These are phyloP conservation scores for Aurelia aurita complex sp. Pacific DNA, from an alignment of 30 jellyfish, hydroid and myxozoan genomes.

Conservation along the genomic window DNA sequence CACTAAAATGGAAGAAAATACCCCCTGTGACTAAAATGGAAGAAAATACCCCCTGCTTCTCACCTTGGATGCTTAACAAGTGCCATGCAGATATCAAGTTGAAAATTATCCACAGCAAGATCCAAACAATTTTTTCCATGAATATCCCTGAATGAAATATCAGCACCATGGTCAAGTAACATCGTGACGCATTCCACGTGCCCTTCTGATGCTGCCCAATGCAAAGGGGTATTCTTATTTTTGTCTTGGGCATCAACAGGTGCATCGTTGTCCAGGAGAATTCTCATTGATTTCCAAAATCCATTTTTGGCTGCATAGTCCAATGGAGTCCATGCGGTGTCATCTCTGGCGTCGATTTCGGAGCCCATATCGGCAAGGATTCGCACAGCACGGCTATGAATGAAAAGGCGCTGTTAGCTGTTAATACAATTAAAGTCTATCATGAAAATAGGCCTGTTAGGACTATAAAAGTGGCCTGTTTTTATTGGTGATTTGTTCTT, in stretches of 20 bases:
- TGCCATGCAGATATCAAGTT: constrained; percentile 93
- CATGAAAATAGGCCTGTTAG: too few species aligned
- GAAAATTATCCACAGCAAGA: constrained; percentile 83
- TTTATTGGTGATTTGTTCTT: too few species aligned
- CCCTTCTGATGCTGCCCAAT: constrained; percentile 92
- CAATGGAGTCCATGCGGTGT: constrained; percentile 94
- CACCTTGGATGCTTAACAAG: constrained; percentile 89
- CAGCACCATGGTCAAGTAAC: constrained; percentile 88
- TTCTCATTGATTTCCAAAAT: constrained; percentile 57
- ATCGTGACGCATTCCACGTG: constrained; percentile 80
- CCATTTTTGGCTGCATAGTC: constrained; percentile 96
- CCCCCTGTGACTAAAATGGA: too few species aligned
- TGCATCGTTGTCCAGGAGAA: constrained; percentile 89
- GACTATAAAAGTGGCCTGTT: too few species aligned
- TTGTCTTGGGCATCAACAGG: constrained; percentile 93
- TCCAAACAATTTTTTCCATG: constrained; percentile 91
- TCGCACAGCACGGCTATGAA: too few species aligned
- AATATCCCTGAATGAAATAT: constrained; percentile 56
- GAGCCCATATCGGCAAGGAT: constrained; percentile 92
- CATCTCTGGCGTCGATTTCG: constrained; percentile 94
- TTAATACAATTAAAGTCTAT: too few species aligned
- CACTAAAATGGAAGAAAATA: too few species aligned
- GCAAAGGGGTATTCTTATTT: constrained; percentile 89
- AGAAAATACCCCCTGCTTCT: background rate
- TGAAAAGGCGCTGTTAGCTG: too few species aligned